Evolutionary conservation across 2,888 invertebrate species (phyloP), one percentile per base, ranked within the genome.

Genomic region (Cosmorhoe ocellata): DNA sequence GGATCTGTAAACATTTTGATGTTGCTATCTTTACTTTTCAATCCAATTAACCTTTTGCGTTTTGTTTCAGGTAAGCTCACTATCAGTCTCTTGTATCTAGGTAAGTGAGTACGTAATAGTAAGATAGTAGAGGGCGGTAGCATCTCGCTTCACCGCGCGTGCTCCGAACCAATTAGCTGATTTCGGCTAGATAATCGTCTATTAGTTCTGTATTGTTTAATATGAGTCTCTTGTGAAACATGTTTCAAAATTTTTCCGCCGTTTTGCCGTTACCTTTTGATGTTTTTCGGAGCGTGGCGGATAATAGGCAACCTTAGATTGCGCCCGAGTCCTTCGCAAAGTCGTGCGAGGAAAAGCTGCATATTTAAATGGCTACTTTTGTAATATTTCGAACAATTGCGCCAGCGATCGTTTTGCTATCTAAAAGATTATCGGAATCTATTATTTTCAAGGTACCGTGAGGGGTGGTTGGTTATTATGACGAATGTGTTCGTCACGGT

Each of bases 221-320:
- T 87, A 88, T 81, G 84, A 82, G 74, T 74, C 69, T 75, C 81
- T 90, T 89, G 82, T 77, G 88, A 79, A 90, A 90, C 66, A 62
- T 62, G 79, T 90, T 90, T 83, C 86, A 87, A 88, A 88, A 89
- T 81, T 86, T 83, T 84, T 83, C 87, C 86, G 84, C 84, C 74
- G 79, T 77, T 81, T 79, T 81, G 81, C 77, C 79, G 80, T 81
- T 87, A 81, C 86, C 84, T 87, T 88, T 89, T 81, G 80, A 75
- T 89, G 88, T 58, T 89, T 88, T 90, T 90, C 88, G 90, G 90
- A 90, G 90, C 90, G 90, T 90, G 81, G 86, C 90, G 85, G 76
- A 79, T 84, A 85, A 87, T 85, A 85, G 85, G 84, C 84, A 87
- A 85, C 88, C 89, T 87, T 86, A 85, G 81, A 83, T 84, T 83